Percentiles rank a stretch among this genome's conserved stretches.
phyloP scores from a whole-genome alignment of 2,113 vertebrate genomes.

The Barbus barbus region DNA sequence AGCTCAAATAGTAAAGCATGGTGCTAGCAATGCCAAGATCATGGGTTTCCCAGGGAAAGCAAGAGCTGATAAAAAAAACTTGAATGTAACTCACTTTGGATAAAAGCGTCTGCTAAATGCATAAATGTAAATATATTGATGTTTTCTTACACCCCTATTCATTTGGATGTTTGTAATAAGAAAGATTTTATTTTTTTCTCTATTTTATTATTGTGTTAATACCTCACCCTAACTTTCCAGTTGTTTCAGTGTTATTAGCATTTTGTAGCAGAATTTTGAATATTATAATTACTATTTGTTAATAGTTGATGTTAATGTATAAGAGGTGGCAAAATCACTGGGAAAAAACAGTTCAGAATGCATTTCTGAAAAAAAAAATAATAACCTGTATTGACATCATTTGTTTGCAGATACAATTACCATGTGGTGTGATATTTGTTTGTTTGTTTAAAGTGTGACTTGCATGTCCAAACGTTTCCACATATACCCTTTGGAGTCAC shows the following conservation, averaged over 20 bases:
- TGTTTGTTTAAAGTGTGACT: background rate
- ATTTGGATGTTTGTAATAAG: background rate
- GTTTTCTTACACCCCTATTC: too few relatives aligned
- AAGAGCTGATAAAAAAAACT: too few relatives aligned
- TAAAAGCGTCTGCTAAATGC: too few relatives aligned
- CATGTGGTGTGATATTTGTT: background rate
- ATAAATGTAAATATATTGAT: too few relatives aligned
- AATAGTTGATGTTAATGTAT: background rate
- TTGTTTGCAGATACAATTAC: background rate
- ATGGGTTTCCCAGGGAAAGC: too few relatives aligned
- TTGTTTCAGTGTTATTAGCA: background rate
- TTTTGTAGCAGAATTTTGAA: background rate
- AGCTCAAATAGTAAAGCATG: too few relatives aligned
- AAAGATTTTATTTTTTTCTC: background rate
- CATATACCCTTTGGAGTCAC: background rate
- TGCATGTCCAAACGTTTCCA: background rate
- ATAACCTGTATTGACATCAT: too few relatives aligned
- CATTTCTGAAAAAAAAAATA: too few relatives aligned
- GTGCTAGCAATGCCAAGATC: too few relatives aligned
- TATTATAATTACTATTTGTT: background rate
- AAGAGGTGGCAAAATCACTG: background rate
- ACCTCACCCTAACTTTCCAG: background rate
- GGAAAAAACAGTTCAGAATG: too few relatives aligned
- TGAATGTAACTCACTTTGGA: too few relatives aligned
- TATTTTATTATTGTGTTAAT: background rate